Evolutionary conservation across 2,113 vertebrate genomes (phyloP).

Genomic region (Pollachius pollachius): DNA sequence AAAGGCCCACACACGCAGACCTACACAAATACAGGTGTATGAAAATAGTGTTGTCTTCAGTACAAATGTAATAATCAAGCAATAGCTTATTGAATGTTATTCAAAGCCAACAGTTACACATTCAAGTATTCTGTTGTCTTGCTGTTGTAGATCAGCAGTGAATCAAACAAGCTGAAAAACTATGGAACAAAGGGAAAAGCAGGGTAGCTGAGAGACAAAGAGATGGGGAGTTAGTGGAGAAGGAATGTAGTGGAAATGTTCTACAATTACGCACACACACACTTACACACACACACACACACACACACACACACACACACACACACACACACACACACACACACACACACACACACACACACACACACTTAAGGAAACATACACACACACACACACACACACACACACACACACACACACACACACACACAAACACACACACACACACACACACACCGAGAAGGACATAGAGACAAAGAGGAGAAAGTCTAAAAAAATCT

Average conservation of each 20-base stretch:
- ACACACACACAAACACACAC: conserved; percentile 7
- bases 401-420: not conserved
- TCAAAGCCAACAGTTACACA: too few relatives aligned
- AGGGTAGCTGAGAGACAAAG: not conserved
- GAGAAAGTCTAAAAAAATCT: conserved; percentile 37
- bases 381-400: conserved; percentile 3
- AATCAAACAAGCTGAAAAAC: not conserved
- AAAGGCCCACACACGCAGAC: too few relatives aligned
- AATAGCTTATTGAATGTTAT: too few relatives aligned
- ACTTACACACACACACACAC: too few relatives aligned
- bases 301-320: too few relatives aligned
- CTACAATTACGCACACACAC: not conserved
- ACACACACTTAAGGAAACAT: not conserved
- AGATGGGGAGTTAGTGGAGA: not conserved
- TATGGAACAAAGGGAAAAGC: not conserved
- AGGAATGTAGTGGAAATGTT: not conserved
- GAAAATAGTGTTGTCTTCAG: too few relatives aligned
- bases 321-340: not conserved
- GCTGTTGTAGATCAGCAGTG: too few relatives aligned
- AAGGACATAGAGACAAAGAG: not conserved
- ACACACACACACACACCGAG: not conserved
- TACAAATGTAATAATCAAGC: too few relatives aligned
- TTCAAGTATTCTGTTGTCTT: too few relatives aligned
- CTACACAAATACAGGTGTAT: too few relatives aligned
- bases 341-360: not conserved